phyloP scores from a whole-genome alignment of 1,140 invertebrate species.

The Leptopilina boulardi region DNA sequence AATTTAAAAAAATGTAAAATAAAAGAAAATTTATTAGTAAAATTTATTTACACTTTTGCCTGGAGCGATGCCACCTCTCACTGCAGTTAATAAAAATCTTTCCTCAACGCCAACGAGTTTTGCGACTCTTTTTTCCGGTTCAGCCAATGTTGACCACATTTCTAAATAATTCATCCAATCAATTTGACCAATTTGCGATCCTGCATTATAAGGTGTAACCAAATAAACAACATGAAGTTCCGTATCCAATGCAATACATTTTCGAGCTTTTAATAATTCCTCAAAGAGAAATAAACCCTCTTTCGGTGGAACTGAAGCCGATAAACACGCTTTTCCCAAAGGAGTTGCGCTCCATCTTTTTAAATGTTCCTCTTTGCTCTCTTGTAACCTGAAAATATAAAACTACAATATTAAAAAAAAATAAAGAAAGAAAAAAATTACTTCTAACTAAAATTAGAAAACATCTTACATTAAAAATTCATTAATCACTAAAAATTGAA shows the following conservation, averaged over 20 bases:
- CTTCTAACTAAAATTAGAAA: too few relatives aligned
- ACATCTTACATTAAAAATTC: slow-evolving; percentile 75
- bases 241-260: slow-evolving; percentile 93
- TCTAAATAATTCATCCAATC: slow-evolving; percentile 93
- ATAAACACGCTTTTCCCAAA: slow-evolving; percentile 93
- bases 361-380: slow-evolving; percentile 60
- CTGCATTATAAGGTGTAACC: slow-evolving; percentile 90
- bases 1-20: neutral
- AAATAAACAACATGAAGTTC: slow-evolving; percentile 97
- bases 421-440: slow-evolving; percentile 16
- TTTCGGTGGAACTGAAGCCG: slow-evolving; percentile 93
- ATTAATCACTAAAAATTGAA: slow-evolving; percentile 78
- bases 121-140: slow-evolving; percentile 89
- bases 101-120: slow-evolving; percentile 94
- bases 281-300: slow-evolving; percentile 92
- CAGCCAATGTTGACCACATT: slow-evolving; percentile 89
- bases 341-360: slow-evolving; percentile 82
- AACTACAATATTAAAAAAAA: too few relatives aligned
- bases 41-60: slow-evolving; percentile 73
- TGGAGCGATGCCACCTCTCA: slow-evolving; percentile 82
- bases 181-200: slow-evolving; percentile 85
- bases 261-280: slow-evolving; percentile 93
- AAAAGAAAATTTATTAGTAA: neutral
- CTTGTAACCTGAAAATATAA: slow-evolving; percentile 55
- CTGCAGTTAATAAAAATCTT: slow-evolving; percentile 88